Percentiles rank a stretch among this genome's conserved stretches.
phyloP scores from a whole-genome alignment of 2,888 invertebrate species.

The Rhyacophila evoluta region DNA sequence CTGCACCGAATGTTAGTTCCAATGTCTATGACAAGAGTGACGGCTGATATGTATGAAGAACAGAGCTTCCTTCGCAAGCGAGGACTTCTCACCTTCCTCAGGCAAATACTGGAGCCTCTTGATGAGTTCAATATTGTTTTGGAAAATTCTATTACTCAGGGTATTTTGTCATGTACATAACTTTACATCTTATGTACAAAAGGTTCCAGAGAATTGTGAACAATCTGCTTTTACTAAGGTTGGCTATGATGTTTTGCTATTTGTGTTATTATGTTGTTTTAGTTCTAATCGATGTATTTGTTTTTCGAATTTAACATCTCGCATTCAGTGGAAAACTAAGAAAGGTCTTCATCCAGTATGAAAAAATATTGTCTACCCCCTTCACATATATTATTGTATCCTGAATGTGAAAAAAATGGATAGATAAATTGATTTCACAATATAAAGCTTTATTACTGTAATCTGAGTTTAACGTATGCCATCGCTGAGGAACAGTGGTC shows the following conservation, averaged over 20 bases:
- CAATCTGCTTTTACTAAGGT: background rate
- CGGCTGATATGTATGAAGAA: constrained; percentile 95
- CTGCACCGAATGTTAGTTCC: constrained; percentile 92
- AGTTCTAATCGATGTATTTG: too few relatives aligned
- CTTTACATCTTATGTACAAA: background rate
- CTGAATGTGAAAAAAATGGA: too few relatives aligned
- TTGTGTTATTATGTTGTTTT: too few relatives aligned
- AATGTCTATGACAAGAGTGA: constrained; percentile 90
- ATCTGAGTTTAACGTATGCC: too few relatives aligned
- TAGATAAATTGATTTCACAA: too few relatives aligned
- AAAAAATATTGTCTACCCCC: too few relatives aligned
- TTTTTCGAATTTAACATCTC: too few relatives aligned
- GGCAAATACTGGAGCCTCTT: constrained; percentile 90
- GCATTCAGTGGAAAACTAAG: too few relatives aligned
- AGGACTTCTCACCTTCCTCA: constrained; percentile 86
- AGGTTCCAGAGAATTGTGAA: background rate
- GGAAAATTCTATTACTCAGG: constrained; percentile 85
- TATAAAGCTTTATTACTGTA: too few relatives aligned
- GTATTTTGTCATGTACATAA: constrained; percentile 59
- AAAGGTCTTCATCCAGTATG: too few relatives aligned
- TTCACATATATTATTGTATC: too few relatives aligned
- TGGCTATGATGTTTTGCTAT: background rate
- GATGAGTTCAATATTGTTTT: constrained; percentile 90
- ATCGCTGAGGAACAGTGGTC: too few relatives aligned
- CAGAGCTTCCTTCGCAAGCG: constrained; percentile 92